Evolutionary conservation across 2,797 vertebrate species (phyloP).

Genomic region (Clarias platycephalus): DNA sequence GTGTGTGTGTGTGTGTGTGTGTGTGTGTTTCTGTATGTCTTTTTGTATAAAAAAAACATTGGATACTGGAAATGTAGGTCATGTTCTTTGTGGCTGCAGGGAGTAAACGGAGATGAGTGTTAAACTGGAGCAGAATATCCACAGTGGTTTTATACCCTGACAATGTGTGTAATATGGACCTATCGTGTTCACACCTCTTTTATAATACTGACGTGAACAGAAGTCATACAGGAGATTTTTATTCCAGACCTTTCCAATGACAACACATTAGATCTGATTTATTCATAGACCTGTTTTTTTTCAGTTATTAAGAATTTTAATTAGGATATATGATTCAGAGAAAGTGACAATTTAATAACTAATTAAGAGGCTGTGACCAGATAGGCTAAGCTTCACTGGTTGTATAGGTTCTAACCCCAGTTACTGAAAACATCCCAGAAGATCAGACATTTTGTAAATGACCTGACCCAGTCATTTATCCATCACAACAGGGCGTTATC

Average conservation of each 20-base stretch:
- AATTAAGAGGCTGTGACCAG: neutral
- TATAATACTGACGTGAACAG: neutral
- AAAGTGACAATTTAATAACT: neutral
- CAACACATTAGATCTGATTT: neutral
- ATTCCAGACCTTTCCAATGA: neutral
- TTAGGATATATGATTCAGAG: neutral
- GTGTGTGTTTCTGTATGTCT: neutral
- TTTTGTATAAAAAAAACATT: neutral
- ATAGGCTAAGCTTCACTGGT: too few species aligned
- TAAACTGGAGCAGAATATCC: neutral
- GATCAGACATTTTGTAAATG: too few species aligned
- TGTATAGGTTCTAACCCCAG: too few species aligned
- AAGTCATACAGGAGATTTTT: neutral
- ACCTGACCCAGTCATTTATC: too few species aligned
- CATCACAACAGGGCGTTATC: too few species aligned
- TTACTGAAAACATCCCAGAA: too few species aligned
- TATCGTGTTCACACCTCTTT: neutral
- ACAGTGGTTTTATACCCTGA: neutral
- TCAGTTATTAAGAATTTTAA: neutral
- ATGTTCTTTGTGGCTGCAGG: slow-evolving; percentile 8
- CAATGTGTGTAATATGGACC: neutral
- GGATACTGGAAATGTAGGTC: slow-evolving; percentile 33
- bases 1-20: neutral
- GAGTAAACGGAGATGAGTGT: neutral
- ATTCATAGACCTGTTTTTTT: neutral